Conservation (phyloP, 2,888 invertebrate genomes). For the Portevinia maculata region DNA sequence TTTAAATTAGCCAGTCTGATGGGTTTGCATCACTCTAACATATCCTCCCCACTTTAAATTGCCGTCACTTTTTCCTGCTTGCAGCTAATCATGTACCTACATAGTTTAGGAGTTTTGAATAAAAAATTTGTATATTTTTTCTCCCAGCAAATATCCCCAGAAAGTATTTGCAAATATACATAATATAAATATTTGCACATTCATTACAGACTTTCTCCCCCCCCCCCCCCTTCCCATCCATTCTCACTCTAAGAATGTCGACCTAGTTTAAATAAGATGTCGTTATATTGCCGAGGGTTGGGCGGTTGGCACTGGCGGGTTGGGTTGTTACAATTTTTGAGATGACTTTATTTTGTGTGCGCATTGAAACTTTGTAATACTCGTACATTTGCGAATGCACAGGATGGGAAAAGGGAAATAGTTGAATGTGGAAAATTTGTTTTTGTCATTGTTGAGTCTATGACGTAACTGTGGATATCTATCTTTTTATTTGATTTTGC, state of each 20-base stretch:
- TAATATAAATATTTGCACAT: constrained; percentile 49
- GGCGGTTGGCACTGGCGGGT: neutral
- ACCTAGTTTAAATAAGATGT: constrained; percentile 58
- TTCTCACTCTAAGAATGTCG: constrained; percentile 9
- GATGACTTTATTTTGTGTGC: constrained; percentile 56
- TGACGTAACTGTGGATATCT: constrained; percentile 22
- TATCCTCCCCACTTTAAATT: neutral
- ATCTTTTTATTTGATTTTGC: constrained; percentile 3
- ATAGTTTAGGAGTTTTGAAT: no score
- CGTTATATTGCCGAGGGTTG: constrained; percentile 6
- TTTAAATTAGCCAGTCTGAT: constrained; percentile 57
- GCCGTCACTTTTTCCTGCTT: neutral
- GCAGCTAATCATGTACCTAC: no score
- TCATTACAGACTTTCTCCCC: constrained; percentile 30
- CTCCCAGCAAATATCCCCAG: constrained; percentile 30
- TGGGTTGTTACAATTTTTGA: constrained; percentile 26
- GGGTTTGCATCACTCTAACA: constrained; percentile 17
- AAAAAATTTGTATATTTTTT: constrained; percentile 12
- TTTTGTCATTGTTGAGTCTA: neutral
- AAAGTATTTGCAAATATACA: constrained; percentile 27
- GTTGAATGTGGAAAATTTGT: constrained; percentile 1
- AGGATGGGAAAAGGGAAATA: constrained; percentile 14
- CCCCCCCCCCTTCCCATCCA: constrained; percentile 2
- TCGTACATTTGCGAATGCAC: constrained; percentile 18
- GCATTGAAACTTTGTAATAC: constrained; percentile 42